These are phyloP conservation scores for Scytalopus superciliaris DNA, from an alignment of 2,113 vertebrate genomes.

Conservation along the genomic window DNA sequence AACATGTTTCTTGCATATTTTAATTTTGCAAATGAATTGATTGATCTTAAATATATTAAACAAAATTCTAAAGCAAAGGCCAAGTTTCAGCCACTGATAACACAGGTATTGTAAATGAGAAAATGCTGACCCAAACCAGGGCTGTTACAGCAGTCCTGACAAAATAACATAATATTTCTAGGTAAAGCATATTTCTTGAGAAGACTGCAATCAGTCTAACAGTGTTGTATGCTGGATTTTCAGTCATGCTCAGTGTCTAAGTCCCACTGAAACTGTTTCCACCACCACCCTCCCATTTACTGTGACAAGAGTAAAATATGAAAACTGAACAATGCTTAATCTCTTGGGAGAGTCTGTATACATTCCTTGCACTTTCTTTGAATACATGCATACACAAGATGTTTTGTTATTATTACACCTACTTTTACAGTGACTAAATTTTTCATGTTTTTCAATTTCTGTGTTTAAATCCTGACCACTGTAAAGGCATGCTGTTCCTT, in stretches of 20 bases:
- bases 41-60: background rate
- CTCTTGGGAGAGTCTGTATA: background rate
- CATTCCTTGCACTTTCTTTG: background rate
- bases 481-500: background rate
- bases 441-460: background rate
- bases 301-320: background rate
- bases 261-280: background rate
- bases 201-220: background rate
- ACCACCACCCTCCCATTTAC: background rate
- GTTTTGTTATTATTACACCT: background rate
- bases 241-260: background rate
- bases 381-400: background rate
- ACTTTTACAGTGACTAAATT: background rate
- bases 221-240: background rate
- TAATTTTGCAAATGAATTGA: background rate
- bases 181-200: conserved; percentile 21
- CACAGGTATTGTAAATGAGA: background rate
- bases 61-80: background rate
- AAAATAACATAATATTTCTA: background rate
- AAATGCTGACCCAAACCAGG: background rate
- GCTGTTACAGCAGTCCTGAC: background rate
- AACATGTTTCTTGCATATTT: background rate
- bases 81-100: background rate
- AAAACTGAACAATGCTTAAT: background rate
- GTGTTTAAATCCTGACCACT: background rate